Percentiles rank a stretch among this genome's conserved stretches.
Evolutionary conservation across 30 jellyfish, hydroid and myxozoan species (phyloP).

Genomic region (Aurelia aurita): DNA sequence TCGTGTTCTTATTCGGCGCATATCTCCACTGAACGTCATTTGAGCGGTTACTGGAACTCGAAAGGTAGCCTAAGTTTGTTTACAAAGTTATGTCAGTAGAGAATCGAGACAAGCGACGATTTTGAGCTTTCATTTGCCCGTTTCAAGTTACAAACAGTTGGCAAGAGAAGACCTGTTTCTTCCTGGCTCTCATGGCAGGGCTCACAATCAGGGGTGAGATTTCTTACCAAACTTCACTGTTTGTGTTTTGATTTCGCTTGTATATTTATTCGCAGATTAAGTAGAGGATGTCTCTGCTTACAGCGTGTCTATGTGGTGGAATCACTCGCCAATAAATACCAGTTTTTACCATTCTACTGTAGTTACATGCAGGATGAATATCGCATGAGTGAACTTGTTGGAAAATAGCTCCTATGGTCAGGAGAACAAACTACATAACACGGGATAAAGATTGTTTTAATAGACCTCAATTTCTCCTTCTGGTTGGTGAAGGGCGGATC

Average conservation of each 20-base stretch:
- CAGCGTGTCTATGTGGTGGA: too few relatives aligned
- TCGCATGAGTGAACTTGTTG: too few relatives aligned
- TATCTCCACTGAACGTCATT: conserved; percentile 44
- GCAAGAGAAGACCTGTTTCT: not conserved
- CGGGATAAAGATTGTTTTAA: too few relatives aligned
- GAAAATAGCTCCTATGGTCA: too few relatives aligned
- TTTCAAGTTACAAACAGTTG: conserved; percentile 40
- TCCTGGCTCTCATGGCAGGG: conserved; percentile 37
- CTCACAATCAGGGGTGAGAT: conserved; percentile 34
- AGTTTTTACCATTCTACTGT: too few relatives aligned
- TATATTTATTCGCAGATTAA: not conserved
- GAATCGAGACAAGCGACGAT: conserved; percentile 8
- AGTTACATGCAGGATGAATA: too few relatives aligned
- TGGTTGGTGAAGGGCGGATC: too few relatives aligned
- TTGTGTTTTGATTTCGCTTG: conserved; percentile 23
- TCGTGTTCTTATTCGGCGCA: conserved; percentile 45
- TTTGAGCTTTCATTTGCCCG: not conserved
- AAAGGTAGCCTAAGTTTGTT: conserved; percentile 56
- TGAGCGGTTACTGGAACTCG: conserved; percentile 67
- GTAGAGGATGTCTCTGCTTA: too few relatives aligned
- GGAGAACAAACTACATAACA: too few relatives aligned
- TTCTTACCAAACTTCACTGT: conserved; percentile 7
- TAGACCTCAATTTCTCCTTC: too few relatives aligned
- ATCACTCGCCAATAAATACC: too few relatives aligned
- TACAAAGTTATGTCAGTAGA: conserved; percentile 21